These are phyloP conservation scores for Seriola aureovittata DNA, from an alignment of 2,113 vertebrate species.

Conservation along the genomic window DNA sequence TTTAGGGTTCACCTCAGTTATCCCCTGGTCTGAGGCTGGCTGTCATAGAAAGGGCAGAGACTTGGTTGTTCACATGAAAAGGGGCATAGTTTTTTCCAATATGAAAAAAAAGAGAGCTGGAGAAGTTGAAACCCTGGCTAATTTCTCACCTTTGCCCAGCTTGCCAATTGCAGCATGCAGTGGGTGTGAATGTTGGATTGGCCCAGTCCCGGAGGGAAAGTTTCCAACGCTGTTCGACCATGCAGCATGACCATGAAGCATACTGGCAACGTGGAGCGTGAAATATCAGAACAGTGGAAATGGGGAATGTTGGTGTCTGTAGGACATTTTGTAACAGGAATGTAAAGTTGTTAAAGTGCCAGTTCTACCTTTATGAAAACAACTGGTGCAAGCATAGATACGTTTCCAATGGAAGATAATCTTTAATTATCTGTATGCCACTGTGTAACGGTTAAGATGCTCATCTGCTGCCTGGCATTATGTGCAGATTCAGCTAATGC, in stretches of 20 bases:
- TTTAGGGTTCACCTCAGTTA: too few relatives aligned
- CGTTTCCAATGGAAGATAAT: not conserved
- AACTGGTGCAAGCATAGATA: not conserved
- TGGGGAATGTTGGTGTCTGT: not conserved
- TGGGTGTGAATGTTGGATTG: not conserved
- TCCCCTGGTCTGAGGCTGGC: too few relatives aligned
- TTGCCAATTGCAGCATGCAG: not conserved
- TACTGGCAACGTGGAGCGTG: not conserved
- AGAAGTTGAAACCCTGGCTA: not conserved
- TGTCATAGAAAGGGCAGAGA: too few relatives aligned
- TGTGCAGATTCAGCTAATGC: conserved; percentile 30
- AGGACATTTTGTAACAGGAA: not conserved
- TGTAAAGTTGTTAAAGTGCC: not conserved
- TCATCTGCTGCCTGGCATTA: not conserved
- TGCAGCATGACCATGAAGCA: too few relatives aligned
- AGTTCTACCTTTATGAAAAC: not conserved
- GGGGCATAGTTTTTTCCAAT: not conserved
- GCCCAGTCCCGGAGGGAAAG: too few relatives aligned
- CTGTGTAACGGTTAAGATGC: conserved; percentile 6
- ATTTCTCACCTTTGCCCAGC: not conserved
- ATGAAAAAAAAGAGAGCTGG: not conserved
- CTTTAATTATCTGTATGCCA: not conserved
- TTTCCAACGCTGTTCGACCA: too few relatives aligned
- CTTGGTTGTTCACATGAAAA: not conserved
- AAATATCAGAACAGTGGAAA: not conserved